phyloP scores from a whole-genome alignment of 2,113 vertebrate species.

The Catharus fuscescens region DNA sequence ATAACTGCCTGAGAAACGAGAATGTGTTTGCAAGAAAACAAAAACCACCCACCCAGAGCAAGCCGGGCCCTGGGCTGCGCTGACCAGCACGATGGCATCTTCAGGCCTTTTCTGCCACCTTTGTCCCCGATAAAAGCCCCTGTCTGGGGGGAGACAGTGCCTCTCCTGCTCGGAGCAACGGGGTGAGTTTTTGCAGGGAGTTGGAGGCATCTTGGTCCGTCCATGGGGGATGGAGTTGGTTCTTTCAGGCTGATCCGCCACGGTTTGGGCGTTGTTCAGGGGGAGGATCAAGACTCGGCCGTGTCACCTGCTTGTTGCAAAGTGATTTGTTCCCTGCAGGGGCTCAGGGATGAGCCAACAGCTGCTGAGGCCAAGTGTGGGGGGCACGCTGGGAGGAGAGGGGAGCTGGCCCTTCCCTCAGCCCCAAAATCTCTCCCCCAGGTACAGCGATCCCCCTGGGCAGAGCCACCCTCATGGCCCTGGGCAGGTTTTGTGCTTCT shows the following conservation, averaged over 20 bases:
- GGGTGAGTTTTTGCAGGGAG: not conserved
- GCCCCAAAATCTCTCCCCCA: not conserved
- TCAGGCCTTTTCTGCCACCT: constrained; percentile 9
- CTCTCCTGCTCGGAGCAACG: not conserved
- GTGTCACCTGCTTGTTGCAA: not conserved
- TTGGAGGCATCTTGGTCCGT: rapidly evolving
- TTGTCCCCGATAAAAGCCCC: not conserved
- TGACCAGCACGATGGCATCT: not conserved
- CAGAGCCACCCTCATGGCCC: not conserved
- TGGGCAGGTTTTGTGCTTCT: not conserved
- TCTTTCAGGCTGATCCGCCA: rapidly evolving
- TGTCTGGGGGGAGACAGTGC: not conserved
- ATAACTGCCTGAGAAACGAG: constrained; percentile 78
- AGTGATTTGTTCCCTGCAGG: not conserved
- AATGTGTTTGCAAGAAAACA: constrained; percentile 62
- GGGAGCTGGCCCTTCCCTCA: not conserved
- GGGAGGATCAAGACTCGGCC: not conserved
- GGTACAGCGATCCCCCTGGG: rapidly evolving
- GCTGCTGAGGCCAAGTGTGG: not conserved
- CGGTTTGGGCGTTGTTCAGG: rapidly evolving
- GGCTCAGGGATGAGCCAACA: not conserved
- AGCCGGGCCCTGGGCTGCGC: constrained; percentile 22
- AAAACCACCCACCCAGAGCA: constrained; percentile 1
- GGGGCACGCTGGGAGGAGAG: not conserved
- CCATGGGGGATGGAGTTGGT: not conserved